These are phyloP conservation scores for Perca flavescens DNA, from an alignment of 2,113 vertebrate species.

Conservation along the genomic window DNA sequence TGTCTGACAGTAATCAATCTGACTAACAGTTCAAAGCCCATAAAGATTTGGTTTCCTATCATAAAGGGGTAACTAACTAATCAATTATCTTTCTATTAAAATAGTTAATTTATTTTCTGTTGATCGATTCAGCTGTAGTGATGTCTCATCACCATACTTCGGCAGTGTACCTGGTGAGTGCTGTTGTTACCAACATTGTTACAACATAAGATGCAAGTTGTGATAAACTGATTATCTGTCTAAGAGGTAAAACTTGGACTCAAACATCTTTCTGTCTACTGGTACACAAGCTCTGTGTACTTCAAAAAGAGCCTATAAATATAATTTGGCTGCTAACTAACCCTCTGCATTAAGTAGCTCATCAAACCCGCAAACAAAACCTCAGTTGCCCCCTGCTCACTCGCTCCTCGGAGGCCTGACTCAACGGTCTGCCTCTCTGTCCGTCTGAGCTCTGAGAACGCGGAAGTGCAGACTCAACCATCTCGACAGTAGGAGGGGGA, in stretches of 20 bases:
- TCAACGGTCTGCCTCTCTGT: conserved; percentile 65
- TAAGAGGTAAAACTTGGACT: not conserved
- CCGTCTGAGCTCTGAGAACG: conserved; percentile 39
- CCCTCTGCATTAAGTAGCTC: not conserved
- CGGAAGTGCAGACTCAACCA: conserved; percentile 69
- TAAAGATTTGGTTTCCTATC: not conserved
- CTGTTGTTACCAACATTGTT: not conserved
- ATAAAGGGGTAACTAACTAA: not conserved
- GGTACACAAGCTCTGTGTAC: not conserved
- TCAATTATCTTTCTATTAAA: not conserved
- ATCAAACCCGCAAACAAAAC: conserved; percentile 31
- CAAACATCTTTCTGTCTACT: not conserved
- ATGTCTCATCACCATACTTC: not conserved
- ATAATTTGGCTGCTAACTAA: conserved; percentile 28
- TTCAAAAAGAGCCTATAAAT: conserved; percentile 3
- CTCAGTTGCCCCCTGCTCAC: conserved; percentile 19
- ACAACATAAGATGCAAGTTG: not conserved
- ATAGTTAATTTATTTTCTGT: not conserved
- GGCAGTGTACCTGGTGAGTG: not conserved
- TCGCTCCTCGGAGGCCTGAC: conserved; percentile 58
- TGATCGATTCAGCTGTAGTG: not conserved
- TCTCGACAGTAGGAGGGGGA: conserved; percentile 31
- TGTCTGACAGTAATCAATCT: too few species aligned
- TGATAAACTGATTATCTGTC: not conserved
- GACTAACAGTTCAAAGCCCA: not conserved